These are phyloP conservation scores for Apus apus DNA, from an alignment of 2,113 vertebrate species.

Conservation along the genomic window DNA sequence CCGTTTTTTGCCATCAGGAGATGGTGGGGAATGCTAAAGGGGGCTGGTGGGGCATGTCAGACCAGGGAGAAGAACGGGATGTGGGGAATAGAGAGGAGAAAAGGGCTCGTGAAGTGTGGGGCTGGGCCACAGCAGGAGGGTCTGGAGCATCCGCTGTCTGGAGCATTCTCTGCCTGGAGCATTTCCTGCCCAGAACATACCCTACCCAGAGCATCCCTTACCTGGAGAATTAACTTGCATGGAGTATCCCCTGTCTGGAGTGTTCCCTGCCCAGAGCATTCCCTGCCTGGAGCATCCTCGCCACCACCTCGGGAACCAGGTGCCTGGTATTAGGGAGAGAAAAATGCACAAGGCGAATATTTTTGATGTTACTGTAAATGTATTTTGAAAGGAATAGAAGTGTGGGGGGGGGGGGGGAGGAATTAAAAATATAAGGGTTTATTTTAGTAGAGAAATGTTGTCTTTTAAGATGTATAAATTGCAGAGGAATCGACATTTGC, in stretches of 20 bases:
- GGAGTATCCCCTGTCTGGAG: background rate
- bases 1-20: background rate
- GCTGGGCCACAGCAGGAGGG: background rate
- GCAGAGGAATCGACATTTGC: constrained; percentile 61
- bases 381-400: constrained; percentile 74
- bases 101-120: background rate
- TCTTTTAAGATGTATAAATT: constrained; percentile 50
- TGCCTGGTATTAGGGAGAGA: background rate
- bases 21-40: background rate
- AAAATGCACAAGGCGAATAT: constrained; percentile 68
- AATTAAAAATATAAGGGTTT: constrained; percentile 48
- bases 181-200: background rate
- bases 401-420: background rate
- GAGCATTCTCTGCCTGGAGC: no score
- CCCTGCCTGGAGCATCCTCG: background rate
- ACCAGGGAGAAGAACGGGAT: background rate
- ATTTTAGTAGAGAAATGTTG: constrained; percentile 73
- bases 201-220: background rate
- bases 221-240: background rate
- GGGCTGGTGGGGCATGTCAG: background rate
- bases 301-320: background rate
- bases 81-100: background rate
- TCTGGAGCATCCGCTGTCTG: background rate
- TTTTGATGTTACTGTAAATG: constrained; percentile 77
- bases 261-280: background rate